Conservation (phyloP, 2,113 vertebrate species). For the Cyprinus carpio region DNA sequence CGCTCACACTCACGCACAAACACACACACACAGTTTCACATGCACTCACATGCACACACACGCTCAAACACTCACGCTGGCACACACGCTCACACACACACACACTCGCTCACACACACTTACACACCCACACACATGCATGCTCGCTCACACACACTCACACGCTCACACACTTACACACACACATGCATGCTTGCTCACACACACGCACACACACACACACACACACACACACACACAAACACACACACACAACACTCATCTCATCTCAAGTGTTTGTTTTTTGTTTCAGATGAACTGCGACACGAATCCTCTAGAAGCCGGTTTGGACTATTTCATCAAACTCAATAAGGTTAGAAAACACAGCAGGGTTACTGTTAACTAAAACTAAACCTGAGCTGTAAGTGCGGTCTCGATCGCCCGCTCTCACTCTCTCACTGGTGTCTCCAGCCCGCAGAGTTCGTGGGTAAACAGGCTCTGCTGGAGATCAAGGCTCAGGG, state of each 20-base stretch:
- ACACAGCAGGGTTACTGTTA: no score
- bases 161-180: no score
- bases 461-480: slow-evolving; percentile 91
- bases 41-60: no score
- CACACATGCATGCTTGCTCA: no score
- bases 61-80: no score
- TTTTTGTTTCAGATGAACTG: slow-evolving; percentile 89
- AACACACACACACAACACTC: neutral
- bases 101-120: no score
- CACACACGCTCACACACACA: no score
- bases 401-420: no score
- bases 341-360: slow-evolving; percentile 90
- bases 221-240: neutral
- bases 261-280: neutral
- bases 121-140: no score
- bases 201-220: neutral
- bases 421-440: neutral
- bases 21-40: neutral
- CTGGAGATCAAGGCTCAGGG: slow-evolving; percentile 88
- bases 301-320: slow-evolving; percentile 95
- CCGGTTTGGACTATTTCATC: slow-evolving; percentile 91
- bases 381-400: no score
- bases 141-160: no score
- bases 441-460: slow-evolving; percentile 82
- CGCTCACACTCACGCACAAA: slow-evolving; percentile 6